Evolutionary conservation across 2,797 vertebrate genomes (phyloP), one percentile per base, ranked within the genome.

Genomic region (Neostethus bicornis): DNA sequence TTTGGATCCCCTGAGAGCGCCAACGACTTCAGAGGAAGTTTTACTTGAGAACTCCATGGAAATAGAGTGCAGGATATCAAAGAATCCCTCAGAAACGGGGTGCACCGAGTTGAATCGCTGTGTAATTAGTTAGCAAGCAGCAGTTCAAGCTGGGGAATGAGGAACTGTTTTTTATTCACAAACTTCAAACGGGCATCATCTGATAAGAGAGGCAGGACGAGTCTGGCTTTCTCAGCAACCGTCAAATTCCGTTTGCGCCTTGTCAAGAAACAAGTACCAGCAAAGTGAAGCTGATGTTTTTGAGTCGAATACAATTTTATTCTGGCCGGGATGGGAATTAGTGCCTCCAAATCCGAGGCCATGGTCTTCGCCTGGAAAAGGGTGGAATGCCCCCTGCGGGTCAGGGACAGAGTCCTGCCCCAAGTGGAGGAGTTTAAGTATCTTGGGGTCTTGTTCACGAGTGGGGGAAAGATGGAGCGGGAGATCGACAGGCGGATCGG

Each of bases 131-230:
- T 21, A 74, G 66, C 17, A 38, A n/a, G n/a, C 29, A 29, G 77
- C 64, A 67, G 54, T 43, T 43, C 16, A 32, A 51, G 55, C 55
- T 12, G 61, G 58, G 59, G 9, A 23, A 61, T 24, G 61, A 70
- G 70, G 57, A 72, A 56, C 50, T 49, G 1, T 14, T 6, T 66
- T 68, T 60, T 38, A 31, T 61, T 38, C 14, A 11, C 21, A 35
- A 47, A 48, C 61, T 57, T 69, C 46, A 71, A 63, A 72, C 73
- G 65, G 67, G 65, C 70, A 58, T 52, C 59, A 53, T 52, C 43
- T 29, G 55, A 63, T 45, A 46, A 28, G 51, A 28, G 2, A 7
- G 20, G 25, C 26, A 19, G 49, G 66, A 25, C 20, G 19, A 7
- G 25, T 39, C 4, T 0, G 19, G 35, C 58, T 42, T 43, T 31